Evolutionary conservation across 2,797 vertebrate species (phyloP).

Genomic region (Prionace glauca): DNA sequence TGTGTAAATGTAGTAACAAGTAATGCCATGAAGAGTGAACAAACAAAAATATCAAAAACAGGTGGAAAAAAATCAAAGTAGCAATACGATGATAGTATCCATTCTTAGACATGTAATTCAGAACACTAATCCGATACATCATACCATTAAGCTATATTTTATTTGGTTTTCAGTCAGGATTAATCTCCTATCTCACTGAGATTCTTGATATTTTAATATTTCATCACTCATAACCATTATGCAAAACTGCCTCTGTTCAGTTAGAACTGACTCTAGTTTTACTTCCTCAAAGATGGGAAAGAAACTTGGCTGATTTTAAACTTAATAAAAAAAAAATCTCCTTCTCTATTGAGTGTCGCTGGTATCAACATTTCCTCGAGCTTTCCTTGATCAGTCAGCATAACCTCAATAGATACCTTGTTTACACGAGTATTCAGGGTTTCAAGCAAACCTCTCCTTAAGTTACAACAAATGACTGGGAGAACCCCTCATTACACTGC

Average conservation of each 20-base stretch:
- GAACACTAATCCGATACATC: neutral
- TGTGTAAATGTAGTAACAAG: neutral
- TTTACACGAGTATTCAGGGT: neutral
- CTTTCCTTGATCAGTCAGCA: neutral
- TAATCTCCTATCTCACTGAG: neutral
- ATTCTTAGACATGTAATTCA: neutral
- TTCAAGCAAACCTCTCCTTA: neutral
- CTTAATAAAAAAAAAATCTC: neutral
- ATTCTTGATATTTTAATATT: neutral
- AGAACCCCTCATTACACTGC: neutral
- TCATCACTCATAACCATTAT: neutral
- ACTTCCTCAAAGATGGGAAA: constrained; percentile 9
- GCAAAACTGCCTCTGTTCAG: neutral
- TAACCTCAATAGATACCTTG: neutral
- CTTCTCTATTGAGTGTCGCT: neutral
- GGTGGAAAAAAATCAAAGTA: neutral
- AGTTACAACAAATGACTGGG: neutral
- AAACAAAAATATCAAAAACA: neutral
- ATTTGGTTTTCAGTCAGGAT: neutral
- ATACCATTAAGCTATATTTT: neutral
- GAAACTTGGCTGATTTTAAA: neutral
- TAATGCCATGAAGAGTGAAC: neutral
- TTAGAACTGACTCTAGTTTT: neutral
- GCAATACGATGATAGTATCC: neutral
- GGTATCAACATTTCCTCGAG: neutral